A percentile compares a stretch with the other conserved stretches of the same genome.
Evolutionary conservation across 2,888 invertebrate genomes (phyloP).

Genomic region (Siphlonurus alternatus): DNA sequence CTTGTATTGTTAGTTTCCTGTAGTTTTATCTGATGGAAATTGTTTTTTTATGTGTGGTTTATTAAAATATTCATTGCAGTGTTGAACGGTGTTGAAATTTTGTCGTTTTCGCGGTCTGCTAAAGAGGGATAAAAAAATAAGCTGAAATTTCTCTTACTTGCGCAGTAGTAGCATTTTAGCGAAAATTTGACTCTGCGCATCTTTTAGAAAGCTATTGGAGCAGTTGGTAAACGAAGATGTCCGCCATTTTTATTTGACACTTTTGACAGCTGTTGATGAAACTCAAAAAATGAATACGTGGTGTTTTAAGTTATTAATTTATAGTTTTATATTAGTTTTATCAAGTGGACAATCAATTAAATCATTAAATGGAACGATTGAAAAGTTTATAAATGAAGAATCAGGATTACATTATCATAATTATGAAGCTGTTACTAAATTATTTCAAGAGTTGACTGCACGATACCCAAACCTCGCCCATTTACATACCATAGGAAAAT

Average conservation of each 20-base stretch:
- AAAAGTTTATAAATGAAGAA: not conserved
- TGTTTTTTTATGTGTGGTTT: no score
- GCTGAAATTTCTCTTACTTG: no score
- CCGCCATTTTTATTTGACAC: not conserved
- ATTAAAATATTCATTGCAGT: no score
- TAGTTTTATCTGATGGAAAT: no score
- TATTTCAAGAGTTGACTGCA: constrained; percentile 41
- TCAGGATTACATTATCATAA: not conserved
- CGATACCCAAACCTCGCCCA: constrained; percentile 52
- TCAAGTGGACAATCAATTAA: not conserved
- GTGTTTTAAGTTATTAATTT: not conserved
- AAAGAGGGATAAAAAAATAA: no score
- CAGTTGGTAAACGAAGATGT: not conserved
- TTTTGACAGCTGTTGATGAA: not conserved
- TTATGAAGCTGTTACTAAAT: constrained; percentile 48
- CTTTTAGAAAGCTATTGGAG: no score
- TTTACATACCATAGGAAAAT: constrained; percentile 64
- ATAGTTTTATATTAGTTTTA: not conserved
- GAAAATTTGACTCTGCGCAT: no score
- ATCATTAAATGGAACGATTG: not conserved
- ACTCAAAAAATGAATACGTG: not conserved
- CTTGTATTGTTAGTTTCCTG: no score
- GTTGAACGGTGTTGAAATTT: no score
- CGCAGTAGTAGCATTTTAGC: no score
- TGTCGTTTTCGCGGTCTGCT: no score